A percentile compares a stretch with the other conserved stretches of the same genome.
Evolutionary conservation across 1,140 invertebrate species (phyloP).

Genomic region (Leucophenga varia): DNA sequence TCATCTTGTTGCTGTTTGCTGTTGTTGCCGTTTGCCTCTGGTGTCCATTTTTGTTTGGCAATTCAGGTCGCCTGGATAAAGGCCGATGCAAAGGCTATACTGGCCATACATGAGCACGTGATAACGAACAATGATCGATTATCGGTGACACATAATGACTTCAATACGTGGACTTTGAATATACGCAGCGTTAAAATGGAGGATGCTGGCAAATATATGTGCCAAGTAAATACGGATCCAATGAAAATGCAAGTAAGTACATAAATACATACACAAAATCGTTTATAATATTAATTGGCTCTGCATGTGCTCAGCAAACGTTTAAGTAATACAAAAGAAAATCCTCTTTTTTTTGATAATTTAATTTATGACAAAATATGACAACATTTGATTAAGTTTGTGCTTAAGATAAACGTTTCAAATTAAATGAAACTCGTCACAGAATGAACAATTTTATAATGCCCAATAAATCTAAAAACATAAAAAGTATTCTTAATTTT

Average conservation of each 20-base stretch:
- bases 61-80: conserved; percentile 88
- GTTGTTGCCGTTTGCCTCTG: not conserved
- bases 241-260: conserved; percentile 85
- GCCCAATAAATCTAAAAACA: not conserved
- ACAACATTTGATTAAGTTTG: no score
- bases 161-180: conserved; percentile 84
- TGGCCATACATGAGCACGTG: conserved; percentile 89
- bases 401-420: no score
- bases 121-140: conserved; percentile 87
- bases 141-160: conserved; percentile 83
- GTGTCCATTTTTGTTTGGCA: no score
- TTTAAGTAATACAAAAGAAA: no score
- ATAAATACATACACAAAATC: conserved; percentile 2
- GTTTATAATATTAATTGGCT: conserved; percentile 8
- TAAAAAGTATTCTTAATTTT: not conserved
- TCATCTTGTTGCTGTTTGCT: conserved; percentile 27
- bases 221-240: conserved; percentile 91
- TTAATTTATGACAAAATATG: no score
- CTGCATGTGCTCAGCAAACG: no score
- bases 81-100: conserved; percentile 86
- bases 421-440: conserved; percentile 17
- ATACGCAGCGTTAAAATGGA: conserved; percentile 78
- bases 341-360: no score
- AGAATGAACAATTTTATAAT: conserved; percentile 15
- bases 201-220: conserved; percentile 87